Evolutionary conservation across 2,113 vertebrate genomes (phyloP).

Genomic region (Myrmecobius fasciatus): DNA sequence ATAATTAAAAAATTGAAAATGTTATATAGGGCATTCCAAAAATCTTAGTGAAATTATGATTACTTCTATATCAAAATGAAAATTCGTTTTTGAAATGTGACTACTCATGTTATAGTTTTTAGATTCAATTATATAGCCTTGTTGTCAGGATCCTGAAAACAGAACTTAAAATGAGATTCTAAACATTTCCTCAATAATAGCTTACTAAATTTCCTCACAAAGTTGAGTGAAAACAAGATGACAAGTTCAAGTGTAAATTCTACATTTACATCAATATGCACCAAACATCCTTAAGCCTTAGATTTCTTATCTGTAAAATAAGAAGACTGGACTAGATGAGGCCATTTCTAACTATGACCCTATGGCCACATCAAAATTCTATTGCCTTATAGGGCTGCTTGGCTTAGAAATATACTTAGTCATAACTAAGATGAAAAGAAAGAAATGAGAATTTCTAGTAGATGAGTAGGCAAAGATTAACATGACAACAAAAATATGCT

Average conservation of each 20-base stretch:
- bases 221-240: neutral
- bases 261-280: neutral
- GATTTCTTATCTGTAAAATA: neutral
- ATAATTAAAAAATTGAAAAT: neutral
- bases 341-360: neutral
- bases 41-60: neutral
- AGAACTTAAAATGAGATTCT: neutral
- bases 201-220: neutral
- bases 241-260: neutral
- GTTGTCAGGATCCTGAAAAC: no score
- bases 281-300: neutral
- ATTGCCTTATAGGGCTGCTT: neutral
- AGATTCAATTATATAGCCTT: neutral
- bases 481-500: neutral
- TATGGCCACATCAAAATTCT: neutral
- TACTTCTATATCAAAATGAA: neutral
- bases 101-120: neutral
- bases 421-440: neutral
- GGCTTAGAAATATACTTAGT: conserved; percentile 5
- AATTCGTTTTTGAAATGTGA: neutral
- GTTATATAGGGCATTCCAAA: neutral
- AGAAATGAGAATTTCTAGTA: neutral
- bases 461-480: neutral
- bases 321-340: neutral
- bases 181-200: no score